These are phyloP conservation scores for Reinhardtius hippoglossoides DNA, from an alignment of 2,113 vertebrate genomes.

Conservation along the genomic window DNA sequence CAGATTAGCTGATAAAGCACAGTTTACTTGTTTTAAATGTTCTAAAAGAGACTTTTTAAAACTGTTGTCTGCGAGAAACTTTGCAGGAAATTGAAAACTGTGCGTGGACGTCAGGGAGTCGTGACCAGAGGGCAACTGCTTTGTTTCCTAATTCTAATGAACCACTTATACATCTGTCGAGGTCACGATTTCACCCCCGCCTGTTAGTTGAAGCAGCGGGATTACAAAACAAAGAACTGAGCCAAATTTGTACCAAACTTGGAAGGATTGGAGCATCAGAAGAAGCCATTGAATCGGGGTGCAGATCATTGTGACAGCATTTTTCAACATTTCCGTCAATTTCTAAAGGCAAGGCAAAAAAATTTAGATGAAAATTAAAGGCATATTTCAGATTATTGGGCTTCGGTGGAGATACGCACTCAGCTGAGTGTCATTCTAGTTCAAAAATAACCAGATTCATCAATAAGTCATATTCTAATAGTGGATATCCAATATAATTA, in stretches of 20 bases:
- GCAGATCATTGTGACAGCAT: too few species aligned
- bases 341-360: too few species aligned
- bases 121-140: constrained; percentile 17
- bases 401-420: neutral
- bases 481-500: constrained; percentile 3
- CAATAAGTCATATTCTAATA: constrained; percentile 6
- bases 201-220: neutral
- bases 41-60: too few species aligned
- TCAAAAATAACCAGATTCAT: constrained; percentile 1
- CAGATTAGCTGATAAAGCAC: too few species aligned
- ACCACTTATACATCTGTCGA: neutral
- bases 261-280: too few species aligned
- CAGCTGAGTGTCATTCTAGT: neutral
- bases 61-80: constrained; percentile 6
- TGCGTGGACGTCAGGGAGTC: neutral
- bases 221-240: too few species aligned
- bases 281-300: too few species aligned
- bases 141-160: constrained; percentile 38
- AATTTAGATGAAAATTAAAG: too few species aligned
- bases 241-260: too few species aligned
- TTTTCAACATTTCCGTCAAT: too few species aligned
- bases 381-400: neutral
- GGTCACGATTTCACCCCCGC: neutral
- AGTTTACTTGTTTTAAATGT: too few species aligned
- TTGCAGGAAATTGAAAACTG: constrained; percentile 10